These are phyloP conservation scores for Clarias batrachus DNA, from an alignment of 2,113 vertebrate genomes.

Conservation along the genomic window DNA sequence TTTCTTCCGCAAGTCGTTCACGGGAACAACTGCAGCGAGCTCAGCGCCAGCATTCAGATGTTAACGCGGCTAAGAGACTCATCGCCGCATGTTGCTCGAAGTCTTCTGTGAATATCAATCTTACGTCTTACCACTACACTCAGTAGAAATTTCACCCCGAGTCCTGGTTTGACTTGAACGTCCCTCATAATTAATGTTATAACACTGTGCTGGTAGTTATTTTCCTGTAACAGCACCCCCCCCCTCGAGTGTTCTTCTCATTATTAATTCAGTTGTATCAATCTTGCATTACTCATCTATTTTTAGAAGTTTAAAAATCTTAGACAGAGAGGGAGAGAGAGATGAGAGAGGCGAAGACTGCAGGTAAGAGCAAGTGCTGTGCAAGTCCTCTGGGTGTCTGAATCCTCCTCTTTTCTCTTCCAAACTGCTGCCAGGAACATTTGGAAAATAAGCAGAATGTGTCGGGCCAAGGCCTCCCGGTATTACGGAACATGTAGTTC, in stretches of 20 bases:
- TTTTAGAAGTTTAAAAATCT: slow-evolving; percentile 18
- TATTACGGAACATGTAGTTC: slow-evolving; percentile 45
- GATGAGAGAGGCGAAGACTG: slow-evolving; percentile 1
- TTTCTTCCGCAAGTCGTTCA: too few species aligned
- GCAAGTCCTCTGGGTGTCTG: slow-evolving; percentile 18
- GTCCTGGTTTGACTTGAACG: too few species aligned
- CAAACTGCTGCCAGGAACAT: slow-evolving; percentile 39
- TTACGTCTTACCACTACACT: too few species aligned
- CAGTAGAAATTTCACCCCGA: too few species aligned
- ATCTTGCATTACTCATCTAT: slow-evolving; percentile 11
- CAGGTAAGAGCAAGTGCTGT: slow-evolving; percentile 28
- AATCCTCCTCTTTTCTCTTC: slow-evolving; percentile 31
- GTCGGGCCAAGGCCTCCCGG: slow-evolving; percentile 35
- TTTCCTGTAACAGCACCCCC: background rate
- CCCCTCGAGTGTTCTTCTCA: background rate
- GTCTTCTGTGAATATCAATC: too few species aligned
- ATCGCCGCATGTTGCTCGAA: too few species aligned
- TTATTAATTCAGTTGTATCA: slow-evolving; percentile 4
- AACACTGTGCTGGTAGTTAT: background rate
- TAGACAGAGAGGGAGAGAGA: background rate
- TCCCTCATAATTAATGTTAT: background rate
- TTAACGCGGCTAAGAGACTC: too few species aligned
- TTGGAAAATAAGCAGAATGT: slow-evolving; percentile 50
- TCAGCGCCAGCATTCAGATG: too few species aligned
- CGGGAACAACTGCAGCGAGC: too few species aligned